These are phyloP conservation scores for Cebidichthys violaceus DNA, from an alignment of 2,113 vertebrate species.

Conservation along the genomic window DNA sequence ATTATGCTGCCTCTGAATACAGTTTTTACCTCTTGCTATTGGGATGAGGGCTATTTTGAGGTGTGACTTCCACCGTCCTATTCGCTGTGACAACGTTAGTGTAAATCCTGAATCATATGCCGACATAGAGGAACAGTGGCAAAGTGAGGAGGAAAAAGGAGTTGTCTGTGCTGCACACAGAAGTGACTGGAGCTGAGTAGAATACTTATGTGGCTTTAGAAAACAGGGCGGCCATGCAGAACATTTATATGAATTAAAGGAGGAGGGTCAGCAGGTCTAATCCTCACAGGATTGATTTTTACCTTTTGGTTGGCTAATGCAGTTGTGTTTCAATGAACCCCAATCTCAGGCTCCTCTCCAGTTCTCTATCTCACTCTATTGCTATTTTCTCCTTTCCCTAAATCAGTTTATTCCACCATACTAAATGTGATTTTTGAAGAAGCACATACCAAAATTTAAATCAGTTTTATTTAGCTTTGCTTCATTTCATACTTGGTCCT, in stretches of 20 bases:
- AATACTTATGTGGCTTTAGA: conserved; percentile 43
- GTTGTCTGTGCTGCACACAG: conserved; percentile 13
- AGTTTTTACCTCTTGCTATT: conserved; percentile 31
- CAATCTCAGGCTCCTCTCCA: conserved; percentile 37
- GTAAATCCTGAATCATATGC: conserved; percentile 54
- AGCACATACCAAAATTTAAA: conserved; percentile 21
- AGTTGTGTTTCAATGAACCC: conserved; percentile 74
- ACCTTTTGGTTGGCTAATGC: conserved; percentile 66
- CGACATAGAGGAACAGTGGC: conserved; percentile 10
- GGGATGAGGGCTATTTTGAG: conserved; percentile 41
- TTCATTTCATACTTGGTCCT: conserved; percentile 26
- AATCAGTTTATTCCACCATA: conserved; percentile 27
- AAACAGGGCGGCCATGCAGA: conserved; percentile 51
- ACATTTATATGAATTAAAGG: conserved; percentile 67
- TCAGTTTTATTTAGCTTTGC: conserved; percentile 8
- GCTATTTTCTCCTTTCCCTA: not conserved
- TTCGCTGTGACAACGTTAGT: conserved; percentile 41
- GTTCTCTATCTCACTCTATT: not conserved
- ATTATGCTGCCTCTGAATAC: conserved; percentile 23
- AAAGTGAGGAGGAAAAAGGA: conserved; percentile 12
- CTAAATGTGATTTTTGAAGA: conserved; percentile 25
- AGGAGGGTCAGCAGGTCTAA: conserved; percentile 55
- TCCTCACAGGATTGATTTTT: conserved; percentile 59
- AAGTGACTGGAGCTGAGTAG: conserved; percentile 32
- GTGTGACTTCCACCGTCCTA: conserved; percentile 41